Conservation (phyloP, 2,888 invertebrate species). For the Drosophila picticornis region DNA sequence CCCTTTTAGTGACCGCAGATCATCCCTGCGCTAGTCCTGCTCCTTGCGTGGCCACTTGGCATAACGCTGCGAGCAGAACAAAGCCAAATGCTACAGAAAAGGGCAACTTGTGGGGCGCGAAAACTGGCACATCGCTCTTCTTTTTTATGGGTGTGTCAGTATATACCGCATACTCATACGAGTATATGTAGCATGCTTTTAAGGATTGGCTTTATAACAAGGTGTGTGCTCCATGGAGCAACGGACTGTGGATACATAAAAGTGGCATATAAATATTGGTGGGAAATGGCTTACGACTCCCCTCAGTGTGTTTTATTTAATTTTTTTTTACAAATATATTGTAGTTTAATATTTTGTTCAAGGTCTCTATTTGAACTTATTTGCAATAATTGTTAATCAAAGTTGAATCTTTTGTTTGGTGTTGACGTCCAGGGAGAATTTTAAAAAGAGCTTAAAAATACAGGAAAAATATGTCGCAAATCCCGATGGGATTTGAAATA, state of each 20-base stretch:
- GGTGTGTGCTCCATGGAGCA: slow-evolving; percentile 64
- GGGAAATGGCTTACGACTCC: slow-evolving; percentile 26
- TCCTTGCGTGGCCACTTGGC: slow-evolving; percentile 66
- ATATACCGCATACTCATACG: neutral
- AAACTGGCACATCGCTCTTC: slow-evolving; percentile 63
- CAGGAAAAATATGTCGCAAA: neutral
- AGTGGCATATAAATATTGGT: slow-evolving; percentile 50
- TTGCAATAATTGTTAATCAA: neutral
- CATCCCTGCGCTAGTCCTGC: slow-evolving; percentile 58
- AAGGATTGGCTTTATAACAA: slow-evolving; percentile 74
- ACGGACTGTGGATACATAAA: slow-evolving; percentile 50
- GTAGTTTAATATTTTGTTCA: neutral
- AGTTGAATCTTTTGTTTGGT: neutral
- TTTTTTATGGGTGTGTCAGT: slow-evolving; percentile 47
- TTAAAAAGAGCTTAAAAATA: neutral
- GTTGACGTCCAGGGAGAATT: neutral
- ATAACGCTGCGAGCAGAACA: slow-evolving; percentile 41
- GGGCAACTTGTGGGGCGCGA: slow-evolving; percentile 65
- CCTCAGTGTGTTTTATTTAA: neutral
- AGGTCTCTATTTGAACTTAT: slow-evolving; percentile 1
- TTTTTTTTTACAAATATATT: slow-evolving; percentile 2
- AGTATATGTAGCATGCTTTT: slow-evolving; percentile 50
- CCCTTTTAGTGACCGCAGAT: slow-evolving; percentile 80
- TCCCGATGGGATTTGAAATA: neutral
- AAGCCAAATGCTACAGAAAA: slow-evolving; percentile 41